phyloP scores from a whole-genome alignment of 2,888 invertebrate genomes.

The Orchestes rusci region DNA sequence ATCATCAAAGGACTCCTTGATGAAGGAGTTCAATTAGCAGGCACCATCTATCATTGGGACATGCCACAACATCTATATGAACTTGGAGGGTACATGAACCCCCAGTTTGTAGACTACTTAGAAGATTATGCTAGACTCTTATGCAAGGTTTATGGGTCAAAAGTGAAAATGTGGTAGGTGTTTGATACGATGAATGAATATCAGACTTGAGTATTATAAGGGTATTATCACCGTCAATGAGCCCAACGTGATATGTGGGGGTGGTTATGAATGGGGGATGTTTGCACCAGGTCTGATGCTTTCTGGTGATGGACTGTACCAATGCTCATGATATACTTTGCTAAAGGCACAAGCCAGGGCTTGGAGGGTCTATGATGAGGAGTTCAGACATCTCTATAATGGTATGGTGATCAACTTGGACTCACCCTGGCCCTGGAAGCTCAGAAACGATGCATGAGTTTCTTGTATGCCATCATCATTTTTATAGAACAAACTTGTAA shows the following conservation, averaged over 20 bases:
- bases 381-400: constrained; percentile 39
- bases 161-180: constrained; percentile 33
- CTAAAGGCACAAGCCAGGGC: constrained; percentile 61
- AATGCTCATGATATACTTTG: constrained; percentile 57
- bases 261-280: not conserved
- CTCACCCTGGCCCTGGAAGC: no score
- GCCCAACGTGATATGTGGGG: not conserved
- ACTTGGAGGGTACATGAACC: constrained; percentile 29
- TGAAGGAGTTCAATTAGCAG: constrained; percentile 48
- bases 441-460: no score
- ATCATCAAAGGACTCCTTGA: constrained; percentile 37
- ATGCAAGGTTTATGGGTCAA: constrained; percentile 29
- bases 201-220: no score
- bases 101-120: constrained; percentile 25
- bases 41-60: constrained; percentile 52
- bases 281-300: constrained; percentile 14
- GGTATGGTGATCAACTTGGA: no score
- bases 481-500: no score
- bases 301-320: constrained; percentile 41
- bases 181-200: no score
- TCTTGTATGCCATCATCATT: no score
- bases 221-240: constrained; percentile 32
- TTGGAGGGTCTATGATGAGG: constrained; percentile 55
- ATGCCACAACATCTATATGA: constrained; percentile 46
- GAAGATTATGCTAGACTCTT: constrained; percentile 29